Evolutionary conservation across 2,113 vertebrate genomes (phyloP), one percentile per base, ranked within the genome.

Genomic region (Plecotus auritus): DNA sequence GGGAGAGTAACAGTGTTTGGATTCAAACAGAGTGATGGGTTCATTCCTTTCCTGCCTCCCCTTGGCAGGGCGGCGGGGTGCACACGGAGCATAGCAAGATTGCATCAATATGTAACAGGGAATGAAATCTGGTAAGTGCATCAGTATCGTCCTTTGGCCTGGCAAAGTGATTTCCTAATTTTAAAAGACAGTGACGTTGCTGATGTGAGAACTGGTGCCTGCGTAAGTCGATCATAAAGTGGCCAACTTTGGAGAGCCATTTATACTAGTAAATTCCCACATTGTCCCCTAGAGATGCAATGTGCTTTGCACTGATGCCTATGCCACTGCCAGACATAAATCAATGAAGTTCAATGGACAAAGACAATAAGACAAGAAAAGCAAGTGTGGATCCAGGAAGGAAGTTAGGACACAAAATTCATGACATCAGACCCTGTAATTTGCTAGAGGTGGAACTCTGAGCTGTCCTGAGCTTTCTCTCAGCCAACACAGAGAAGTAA

Each of bases 111-210:
- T 11, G 51, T 84, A 74, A 94, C 47, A 59, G 82, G 26, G 3
- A 78, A 81, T n/a, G 42, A 87, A 64, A 84, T 67, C 80, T n/a
- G 83, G 67, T 91, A 94, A 86, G 91, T 64, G 81, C 30, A 47
- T 66, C 30, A 4, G 56, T 51, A 30, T 74, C 1, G 0, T 37
- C 70, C 59, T 61, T 47, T 32, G 76, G 85, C 84, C 30, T 35
- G 74, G 76, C 87, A 67, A 56, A 77, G 28, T 51, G 73, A 82
- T 91, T 81, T 88, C 32, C 87, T 87, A 30, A 88, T 61, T 93
- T 88, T 56, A 42, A 89, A 77, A 37, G 92, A 69, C 18, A 80
- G 45, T 23, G 66, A 32, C 59, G 54, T 49, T 54, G 74, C 84
- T 23, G 26, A 5, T 69, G 54, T 73, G 90, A 83, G n/a, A 91